phyloP scores from a whole-genome alignment of 2,113 vertebrate genomes.

The Actenoides lindsayi region DNA sequence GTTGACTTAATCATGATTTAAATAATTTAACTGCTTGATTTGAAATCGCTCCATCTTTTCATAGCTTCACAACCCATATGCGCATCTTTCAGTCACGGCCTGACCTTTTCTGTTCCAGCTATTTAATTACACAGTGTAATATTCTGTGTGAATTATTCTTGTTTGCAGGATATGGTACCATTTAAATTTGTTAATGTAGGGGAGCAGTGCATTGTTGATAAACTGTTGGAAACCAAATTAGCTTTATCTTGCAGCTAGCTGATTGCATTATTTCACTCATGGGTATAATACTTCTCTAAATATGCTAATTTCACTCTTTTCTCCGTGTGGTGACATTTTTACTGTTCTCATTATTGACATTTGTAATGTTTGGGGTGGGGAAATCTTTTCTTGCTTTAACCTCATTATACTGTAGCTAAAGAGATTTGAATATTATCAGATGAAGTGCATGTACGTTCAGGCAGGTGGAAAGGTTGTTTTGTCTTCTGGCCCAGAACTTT shows the following conservation, averaged over 20 bases:
- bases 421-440: slow-evolving; percentile 53
- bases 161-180: slow-evolving; percentile 61
- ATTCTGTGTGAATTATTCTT: slow-evolving; percentile 66
- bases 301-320: slow-evolving; percentile 69
- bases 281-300: slow-evolving; percentile 70
- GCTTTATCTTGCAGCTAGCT: slow-evolving; percentile 73
- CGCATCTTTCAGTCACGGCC: slow-evolving; percentile 44
- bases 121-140: slow-evolving; percentile 71
- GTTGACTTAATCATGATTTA: slow-evolving; percentile 32
- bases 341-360: slow-evolving; percentile 64
- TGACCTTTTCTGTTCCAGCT: slow-evolving; percentile 66
- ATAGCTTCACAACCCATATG: slow-evolving; percentile 53
- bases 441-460: neutral
- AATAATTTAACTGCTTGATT: slow-evolving; percentile 42
- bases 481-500: neutral
- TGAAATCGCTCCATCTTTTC: slow-evolving; percentile 26
- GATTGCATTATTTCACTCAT: slow-evolving; percentile 73
- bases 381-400: slow-evolving; percentile 51
- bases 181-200: slow-evolving; percentile 76
- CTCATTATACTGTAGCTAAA: slow-evolving; percentile 44
- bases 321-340: slow-evolving; percentile 68
- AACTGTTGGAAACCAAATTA: slow-evolving; percentile 76
- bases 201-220: slow-evolving; percentile 76
- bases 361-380: slow-evolving; percentile 60
- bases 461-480: slow-evolving; percentile 40